Percentiles rank a stretch among this genome's conserved stretches.
Conservation (phyloP, 2,888 invertebrate genomes). For the Pollenia amentaria region DNA sequence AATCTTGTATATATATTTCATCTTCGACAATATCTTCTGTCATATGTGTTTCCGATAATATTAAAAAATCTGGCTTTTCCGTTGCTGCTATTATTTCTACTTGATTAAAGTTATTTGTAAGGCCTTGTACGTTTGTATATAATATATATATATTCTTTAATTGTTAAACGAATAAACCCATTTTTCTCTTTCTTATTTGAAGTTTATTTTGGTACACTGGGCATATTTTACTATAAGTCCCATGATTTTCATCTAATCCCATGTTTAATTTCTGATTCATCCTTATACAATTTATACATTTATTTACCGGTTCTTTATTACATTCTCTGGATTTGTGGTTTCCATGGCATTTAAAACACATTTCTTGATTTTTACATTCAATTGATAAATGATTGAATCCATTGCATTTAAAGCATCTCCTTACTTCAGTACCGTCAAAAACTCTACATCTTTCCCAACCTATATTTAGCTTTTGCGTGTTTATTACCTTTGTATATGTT, state of each 20-base stretch:
- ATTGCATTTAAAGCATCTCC: too few relatives aligned
- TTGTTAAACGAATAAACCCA: background rate
- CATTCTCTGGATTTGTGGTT: too few relatives aligned
- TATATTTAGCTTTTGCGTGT: background rate
- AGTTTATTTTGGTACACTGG: constrained; percentile 39
- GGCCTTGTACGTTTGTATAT: background rate
- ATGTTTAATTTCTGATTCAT: constrained; percentile 18
- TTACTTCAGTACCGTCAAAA: background rate
- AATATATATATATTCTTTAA: background rate
- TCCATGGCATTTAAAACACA: too few relatives aligned
- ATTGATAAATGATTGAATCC: too few relatives aligned
- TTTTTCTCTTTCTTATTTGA: constrained; percentile 11
- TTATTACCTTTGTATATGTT: background rate
- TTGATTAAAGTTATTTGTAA: constrained; percentile 18
- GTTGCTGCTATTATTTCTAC: background rate
- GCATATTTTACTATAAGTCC: background rate
- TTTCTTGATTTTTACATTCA: too few relatives aligned
- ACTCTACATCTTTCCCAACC: background rate
- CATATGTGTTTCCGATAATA: constrained; percentile 4
- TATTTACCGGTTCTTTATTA: too few relatives aligned
- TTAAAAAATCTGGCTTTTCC: constrained; percentile 6
- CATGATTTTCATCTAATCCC: constrained; percentile 41
- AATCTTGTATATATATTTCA: too few relatives aligned
- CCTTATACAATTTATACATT: constrained; percentile 12
- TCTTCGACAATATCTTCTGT: background rate